Percentiles rank a stretch among this genome's conserved stretches.
phyloP scores from a whole-genome alignment of 2,888 invertebrate species.

The Catocala fraxini region DNA sequence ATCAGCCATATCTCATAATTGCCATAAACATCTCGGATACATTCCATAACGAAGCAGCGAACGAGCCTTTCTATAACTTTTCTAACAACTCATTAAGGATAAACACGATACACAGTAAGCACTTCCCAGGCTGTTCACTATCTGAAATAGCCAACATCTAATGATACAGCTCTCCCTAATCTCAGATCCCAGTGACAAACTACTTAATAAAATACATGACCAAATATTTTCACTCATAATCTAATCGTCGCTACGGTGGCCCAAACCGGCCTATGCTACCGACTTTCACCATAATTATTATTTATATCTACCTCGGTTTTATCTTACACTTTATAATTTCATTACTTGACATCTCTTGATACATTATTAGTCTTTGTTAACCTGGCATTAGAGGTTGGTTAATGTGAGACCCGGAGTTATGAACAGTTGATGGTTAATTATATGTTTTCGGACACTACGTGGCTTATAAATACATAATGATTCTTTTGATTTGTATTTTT shows the following conservation, averaged over 20 bases:
- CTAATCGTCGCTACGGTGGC: constrained; percentile 61
- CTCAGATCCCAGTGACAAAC: constrained; percentile 53
- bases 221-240: constrained; percentile 72
- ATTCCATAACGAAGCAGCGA: constrained; percentile 1
- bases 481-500: background rate
- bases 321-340: constrained; percentile 67
- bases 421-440: constrained; percentile 11
- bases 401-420: constrained; percentile 21
- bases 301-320: constrained; percentile 72
- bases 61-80: constrained; percentile 32
- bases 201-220: constrained; percentile 60
- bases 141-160: constrained; percentile 41
- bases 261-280: constrained; percentile 59
- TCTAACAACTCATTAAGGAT: constrained; percentile 40
- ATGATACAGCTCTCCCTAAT: constrained; percentile 38
- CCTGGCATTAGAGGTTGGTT: constrained; percentile 28
- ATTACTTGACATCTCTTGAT: constrained; percentile 57
- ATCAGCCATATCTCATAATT: constrained; percentile 7
- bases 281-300: constrained; percentile 85
- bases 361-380: constrained; percentile 54
- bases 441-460: background rate
- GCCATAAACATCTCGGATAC: constrained; percentile 1
- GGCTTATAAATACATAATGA: background rate
- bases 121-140: constrained; percentile 27
- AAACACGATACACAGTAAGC: constrained; percentile 30